Evolutionary conservation across 64 coral and sea anemone species (phyloP).

Genomic region (Catalaphyllia jardinei): DNA sequence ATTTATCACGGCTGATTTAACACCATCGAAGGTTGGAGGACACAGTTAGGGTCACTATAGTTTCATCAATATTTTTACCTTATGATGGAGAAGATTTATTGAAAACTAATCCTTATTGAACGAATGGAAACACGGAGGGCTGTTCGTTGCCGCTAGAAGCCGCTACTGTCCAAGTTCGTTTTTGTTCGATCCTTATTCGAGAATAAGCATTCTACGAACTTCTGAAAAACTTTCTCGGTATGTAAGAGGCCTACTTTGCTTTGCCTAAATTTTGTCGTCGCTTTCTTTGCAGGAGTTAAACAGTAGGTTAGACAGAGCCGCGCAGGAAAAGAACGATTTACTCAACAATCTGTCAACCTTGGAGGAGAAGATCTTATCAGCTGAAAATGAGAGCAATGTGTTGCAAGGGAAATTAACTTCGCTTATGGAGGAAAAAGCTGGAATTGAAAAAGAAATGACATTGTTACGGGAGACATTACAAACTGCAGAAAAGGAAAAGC

Average conservation of each 20-base stretch:
- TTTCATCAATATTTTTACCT: too few species aligned
- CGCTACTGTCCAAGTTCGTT: neutral
- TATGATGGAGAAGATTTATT: too few species aligned
- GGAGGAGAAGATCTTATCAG: slow-evolving; percentile 20
- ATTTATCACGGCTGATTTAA: too few species aligned
- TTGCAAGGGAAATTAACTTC: slow-evolving; percentile 11
- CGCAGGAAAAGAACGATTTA: slow-evolving; percentile 17
- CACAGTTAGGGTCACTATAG: too few species aligned
- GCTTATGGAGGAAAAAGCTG: slow-evolving; percentile 22
- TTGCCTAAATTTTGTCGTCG: neutral
- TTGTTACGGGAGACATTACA: slow-evolving; percentile 22
- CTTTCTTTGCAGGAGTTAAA: slow-evolving; percentile 19
- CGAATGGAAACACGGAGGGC: too few species aligned
- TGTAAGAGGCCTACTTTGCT: neutral
- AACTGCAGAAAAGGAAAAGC: slow-evolving; percentile 49
- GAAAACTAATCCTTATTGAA: too few species aligned
- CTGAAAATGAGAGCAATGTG: slow-evolving; percentile 23
- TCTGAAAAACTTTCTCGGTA: too few species aligned
- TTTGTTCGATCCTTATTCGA: neutral
- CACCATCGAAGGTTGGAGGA: too few species aligned
- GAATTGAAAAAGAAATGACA: slow-evolving; percentile 25
- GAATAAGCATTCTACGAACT: too few species aligned
- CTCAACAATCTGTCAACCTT: neutral
- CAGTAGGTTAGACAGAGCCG: neutral
- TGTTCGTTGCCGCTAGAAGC: too few species aligned